Base-by-base conservation (phyloP, 2,113 vertebrate species). In the Microcebus ravelobensis region DNA sequence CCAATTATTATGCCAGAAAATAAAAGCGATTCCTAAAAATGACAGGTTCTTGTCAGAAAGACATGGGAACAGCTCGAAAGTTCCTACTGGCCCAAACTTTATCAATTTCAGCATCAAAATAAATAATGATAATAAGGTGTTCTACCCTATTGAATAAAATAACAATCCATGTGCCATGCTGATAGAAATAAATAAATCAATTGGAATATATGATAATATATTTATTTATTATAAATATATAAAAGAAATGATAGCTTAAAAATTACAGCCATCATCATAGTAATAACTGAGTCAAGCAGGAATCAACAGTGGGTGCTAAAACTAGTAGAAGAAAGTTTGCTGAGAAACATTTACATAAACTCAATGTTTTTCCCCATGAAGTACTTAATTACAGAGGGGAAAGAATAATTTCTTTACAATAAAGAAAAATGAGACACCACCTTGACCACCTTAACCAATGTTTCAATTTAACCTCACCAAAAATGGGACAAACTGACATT, bases 91-190 rank as follows among this genome's bases (percentile, higher is more conserved):
- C 52, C 50, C 42, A 71, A 71, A 90, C 39, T 59, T 20, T 57
- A 74, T 74, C 71, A 74, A 74, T 74, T 74, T 48, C 42, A 74
- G 42, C 39, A 74, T 48, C 27, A 48, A 74, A 48, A 74, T 74
- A 27, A 74, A 74, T 31, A 74, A 39, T 45, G 23, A 79, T 23
- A 70, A 31, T 70, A 59, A 81, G 34, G 29, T 7, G 12, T 70
- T 91, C 55, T 68, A 70, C 31, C 31, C 77, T 36, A 25, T n/a
- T n/a, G 29, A 91, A 59, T 91, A 91, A 91, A 91, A 59, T 91
- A 91, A 91, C 29, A 42, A 82, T 91, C 50, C 21, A 45, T 14
- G 6, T 36, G 4, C 21, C 17, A n/a, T 61, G 39, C 90, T 59
- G 13, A 61, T 59, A 63, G 14, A 45, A 91, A 59, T 45, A 29